These are phyloP conservation scores for Antennarius striatus DNA, from an alignment of 2,113 vertebrate species.

Conservation along the genomic window DNA sequence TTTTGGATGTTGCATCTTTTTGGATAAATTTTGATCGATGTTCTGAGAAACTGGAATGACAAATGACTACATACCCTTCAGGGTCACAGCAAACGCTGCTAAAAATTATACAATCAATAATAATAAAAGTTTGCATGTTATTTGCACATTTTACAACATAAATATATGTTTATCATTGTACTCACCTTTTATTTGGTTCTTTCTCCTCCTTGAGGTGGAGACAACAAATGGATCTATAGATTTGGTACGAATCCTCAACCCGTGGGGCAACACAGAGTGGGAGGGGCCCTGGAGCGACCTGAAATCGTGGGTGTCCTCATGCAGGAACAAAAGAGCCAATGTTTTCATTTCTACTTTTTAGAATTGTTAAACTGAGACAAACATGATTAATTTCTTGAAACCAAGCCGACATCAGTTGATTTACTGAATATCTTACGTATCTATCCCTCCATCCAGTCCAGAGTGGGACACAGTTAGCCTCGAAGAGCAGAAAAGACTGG, in stretches of 20 bases:
- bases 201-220: conserved; percentile 59
- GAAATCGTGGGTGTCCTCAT: conserved; percentile 34
- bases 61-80: too few relatives aligned
- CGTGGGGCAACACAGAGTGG: conserved; percentile 82
- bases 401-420: too few relatives aligned
- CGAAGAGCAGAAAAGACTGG: conserved; percentile 61
- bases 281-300: conserved; percentile 79
- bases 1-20: too few relatives aligned
- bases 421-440: background rate
- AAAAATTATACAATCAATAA: background rate
- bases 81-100: background rate
- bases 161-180: too few relatives aligned
- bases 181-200: background rate
- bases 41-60: too few relatives aligned
- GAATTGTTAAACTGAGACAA: background rate
- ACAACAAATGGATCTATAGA: conserved; percentile 34
- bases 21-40: too few relatives aligned
- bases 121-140: too few relatives aligned
- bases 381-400: background rate
- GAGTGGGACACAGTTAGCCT: conserved; percentile 60
- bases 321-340: background rate
- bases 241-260: conserved; percentile 79
- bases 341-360: background rate
- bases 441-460: conserved; percentile 30
- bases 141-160: too few relatives aligned